Evolutionary conservation across 2,797 vertebrate species (phyloP).

Genomic region (Pseudopleuronectes americanus): DNA sequence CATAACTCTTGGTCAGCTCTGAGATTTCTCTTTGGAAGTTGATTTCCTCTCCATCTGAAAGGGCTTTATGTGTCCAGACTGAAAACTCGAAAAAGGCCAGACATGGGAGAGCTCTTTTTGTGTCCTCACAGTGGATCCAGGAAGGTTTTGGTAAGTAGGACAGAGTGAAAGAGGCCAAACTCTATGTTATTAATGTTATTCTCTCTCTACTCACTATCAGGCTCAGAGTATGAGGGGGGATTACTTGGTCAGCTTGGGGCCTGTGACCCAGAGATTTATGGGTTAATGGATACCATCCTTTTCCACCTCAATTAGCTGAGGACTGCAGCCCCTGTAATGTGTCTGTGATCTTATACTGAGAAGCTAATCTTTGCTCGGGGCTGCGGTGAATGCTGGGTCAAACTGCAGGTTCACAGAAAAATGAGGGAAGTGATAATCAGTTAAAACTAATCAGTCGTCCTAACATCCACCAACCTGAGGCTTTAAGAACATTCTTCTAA

Average conservation of each 20-base stretch:
- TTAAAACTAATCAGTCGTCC: constrained; percentile 50
- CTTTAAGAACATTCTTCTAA: constrained; percentile 28
- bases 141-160: constrained; percentile 62
- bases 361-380: constrained; percentile 60
- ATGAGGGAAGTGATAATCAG: constrained; percentile 57
- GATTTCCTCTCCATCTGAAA: constrained; percentile 57
- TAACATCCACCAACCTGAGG: background rate
- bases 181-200: constrained; percentile 50
- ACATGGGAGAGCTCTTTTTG: constrained; percentile 50
- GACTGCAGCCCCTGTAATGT: constrained; percentile 22
- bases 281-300: constrained; percentile 75
- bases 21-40: constrained; percentile 34
- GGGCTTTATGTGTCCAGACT: constrained; percentile 47
- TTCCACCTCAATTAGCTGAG: constrained; percentile 54
- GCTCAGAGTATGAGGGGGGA: constrained; percentile 33
- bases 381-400: constrained; percentile 57
- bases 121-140: constrained; percentile 44
- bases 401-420: constrained; percentile 50
- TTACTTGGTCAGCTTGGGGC: constrained; percentile 61
- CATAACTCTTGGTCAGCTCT: constrained; percentile 16
- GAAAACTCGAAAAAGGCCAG: constrained; percentile 63
- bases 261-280: constrained; percentile 53
- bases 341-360: constrained; percentile 42
- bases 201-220: too few relatives aligned
- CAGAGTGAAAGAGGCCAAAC: constrained; percentile 50